Percentiles rank a stretch among this genome's conserved stretches.
Conservation (phyloP, 2,888 invertebrate species). For the Agriotes lineatus region DNA sequence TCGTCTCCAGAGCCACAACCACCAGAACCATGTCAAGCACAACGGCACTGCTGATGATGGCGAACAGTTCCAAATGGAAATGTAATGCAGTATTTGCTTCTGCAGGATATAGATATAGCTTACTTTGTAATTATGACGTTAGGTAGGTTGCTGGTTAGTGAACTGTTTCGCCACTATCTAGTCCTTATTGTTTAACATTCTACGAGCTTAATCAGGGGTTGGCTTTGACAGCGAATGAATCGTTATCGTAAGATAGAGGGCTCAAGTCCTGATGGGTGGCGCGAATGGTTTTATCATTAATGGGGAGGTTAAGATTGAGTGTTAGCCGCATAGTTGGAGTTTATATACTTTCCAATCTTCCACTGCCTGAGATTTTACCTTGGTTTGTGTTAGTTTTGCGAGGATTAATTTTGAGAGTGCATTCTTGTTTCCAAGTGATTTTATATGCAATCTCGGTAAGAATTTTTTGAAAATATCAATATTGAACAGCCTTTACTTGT, state of each 20-base stretch:
- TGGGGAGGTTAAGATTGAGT: constrained; percentile 5
- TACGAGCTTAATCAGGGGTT: no score
- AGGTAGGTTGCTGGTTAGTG: background rate
- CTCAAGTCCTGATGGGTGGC: background rate
- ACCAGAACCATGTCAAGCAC: constrained; percentile 34
- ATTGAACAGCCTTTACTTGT: background rate
- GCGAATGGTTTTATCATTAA: background rate
- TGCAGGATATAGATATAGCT: background rate
- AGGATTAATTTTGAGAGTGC: no score
- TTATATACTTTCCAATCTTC: background rate
- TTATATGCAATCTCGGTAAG: no score
- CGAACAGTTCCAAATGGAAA: constrained; percentile 56
- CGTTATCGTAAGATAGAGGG: no score
- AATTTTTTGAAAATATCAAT: no score
- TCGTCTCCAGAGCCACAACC: constrained; percentile 15
- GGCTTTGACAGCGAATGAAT: no score
- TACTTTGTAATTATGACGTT: constrained; percentile 5
- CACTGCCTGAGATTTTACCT: background rate
- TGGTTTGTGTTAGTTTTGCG: no score
- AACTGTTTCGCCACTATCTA: background rate
- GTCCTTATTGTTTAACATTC: no score
- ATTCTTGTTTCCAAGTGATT: no score
- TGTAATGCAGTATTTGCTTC: constrained; percentile 42
- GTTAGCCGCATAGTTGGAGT: background rate
- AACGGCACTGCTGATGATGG: constrained; percentile 46